Evolutionary conservation across 2,888 invertebrate genomes (phyloP).

Genomic region (Anoplius nigerrimus): DNA sequence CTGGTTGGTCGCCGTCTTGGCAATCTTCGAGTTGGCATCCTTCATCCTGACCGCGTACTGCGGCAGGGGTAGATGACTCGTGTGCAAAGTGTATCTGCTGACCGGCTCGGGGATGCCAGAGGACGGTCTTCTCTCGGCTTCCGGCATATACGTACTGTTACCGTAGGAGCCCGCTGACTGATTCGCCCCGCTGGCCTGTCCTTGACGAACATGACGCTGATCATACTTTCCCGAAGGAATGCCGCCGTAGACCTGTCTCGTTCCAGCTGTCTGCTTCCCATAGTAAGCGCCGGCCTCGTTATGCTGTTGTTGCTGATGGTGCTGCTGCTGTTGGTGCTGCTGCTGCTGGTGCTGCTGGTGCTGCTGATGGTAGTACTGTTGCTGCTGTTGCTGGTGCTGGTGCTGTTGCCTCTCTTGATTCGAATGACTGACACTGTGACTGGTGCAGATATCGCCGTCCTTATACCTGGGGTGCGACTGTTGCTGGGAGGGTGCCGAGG

Average conservation of each 20-base stretch:
- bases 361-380: slow-evolving; percentile 76
- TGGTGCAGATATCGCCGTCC: slow-evolving; percentile 80
- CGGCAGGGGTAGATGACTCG: slow-evolving; percentile 85
- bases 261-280: slow-evolving; percentile 50
- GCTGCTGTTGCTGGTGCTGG: slow-evolving; percentile 64
- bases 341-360: slow-evolving; percentile 74
- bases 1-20: slow-evolving; percentile 85
- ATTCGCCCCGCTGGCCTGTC: background rate
- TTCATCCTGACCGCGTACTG: slow-evolving; percentile 81
- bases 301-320: slow-evolving; percentile 48
- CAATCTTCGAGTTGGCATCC: slow-evolving; percentile 81
- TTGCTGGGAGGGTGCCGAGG: slow-evolving; percentile 41
- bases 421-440: slow-evolving; percentile 74
- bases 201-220: background rate
- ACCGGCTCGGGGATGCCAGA: slow-evolving; percentile 68
- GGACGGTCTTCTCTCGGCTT: slow-evolving; percentile 44
- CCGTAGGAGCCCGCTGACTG: background rate
- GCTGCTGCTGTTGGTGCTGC: slow-evolving; percentile 59
- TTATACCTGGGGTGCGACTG: slow-evolving; percentile 78
- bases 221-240: slow-evolving; percentile 68
- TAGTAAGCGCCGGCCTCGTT: slow-evolving; percentile 29
- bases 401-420: slow-evolving; percentile 75
- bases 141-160: background rate
- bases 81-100: slow-evolving; percentile 81
- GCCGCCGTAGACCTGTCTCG: slow-evolving; percentile 59